Base-by-base conservation (phyloP, 2,113 vertebrate genomes). In the Sprattus sprattus region DNA sequence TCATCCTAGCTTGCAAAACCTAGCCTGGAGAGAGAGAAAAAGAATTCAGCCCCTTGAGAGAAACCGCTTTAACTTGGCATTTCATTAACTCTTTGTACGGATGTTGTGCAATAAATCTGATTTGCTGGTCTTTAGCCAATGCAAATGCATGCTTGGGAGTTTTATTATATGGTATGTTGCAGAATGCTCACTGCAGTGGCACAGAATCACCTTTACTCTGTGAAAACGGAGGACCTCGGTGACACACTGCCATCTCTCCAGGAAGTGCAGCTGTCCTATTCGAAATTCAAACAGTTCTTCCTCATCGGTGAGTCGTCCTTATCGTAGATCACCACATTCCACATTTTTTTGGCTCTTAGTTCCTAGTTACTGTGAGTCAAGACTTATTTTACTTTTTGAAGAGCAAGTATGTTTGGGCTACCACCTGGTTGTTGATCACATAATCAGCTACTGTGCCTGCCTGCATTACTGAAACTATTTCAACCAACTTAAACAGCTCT, bases 231-330 rank as follows among this genome's bases (percentile, higher is more conserved):
- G 87, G 96, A 97, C 86, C 94, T 98, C 4, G 95, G 96, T 49
- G 94, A 92, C 92, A 95, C 93, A 45, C 95, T 97, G 85, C 95
- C 97, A 1, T 93, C 95, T 46, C 84, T 96, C 50, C 95, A 96
- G 89, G 97, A 98, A 80, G 95, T 98, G 89, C 97, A 97, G 92
- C 92, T 92, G 67, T 93, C 96, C 0, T 97, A 97, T 85, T 94
- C 89, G 85, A 96, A 91, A 91, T 97, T 97, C 91, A 97, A 97
- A 85, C 96, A 97, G 87, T 94, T 96, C 9, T 97, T 97, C 91
- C 90, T 97, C 64, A 95, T 97, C 90, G 97, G 97, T 97, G 90
- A 95, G 95, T 87, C 75, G 9, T 6, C 81, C 22, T 64, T 83
- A 44, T 9, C 9, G 28, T 45, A 45, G 32, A 45, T 45, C 52